Conservation (phyloP, 2,113 vertebrate genomes). For the Bufo gargarizans region DNA sequence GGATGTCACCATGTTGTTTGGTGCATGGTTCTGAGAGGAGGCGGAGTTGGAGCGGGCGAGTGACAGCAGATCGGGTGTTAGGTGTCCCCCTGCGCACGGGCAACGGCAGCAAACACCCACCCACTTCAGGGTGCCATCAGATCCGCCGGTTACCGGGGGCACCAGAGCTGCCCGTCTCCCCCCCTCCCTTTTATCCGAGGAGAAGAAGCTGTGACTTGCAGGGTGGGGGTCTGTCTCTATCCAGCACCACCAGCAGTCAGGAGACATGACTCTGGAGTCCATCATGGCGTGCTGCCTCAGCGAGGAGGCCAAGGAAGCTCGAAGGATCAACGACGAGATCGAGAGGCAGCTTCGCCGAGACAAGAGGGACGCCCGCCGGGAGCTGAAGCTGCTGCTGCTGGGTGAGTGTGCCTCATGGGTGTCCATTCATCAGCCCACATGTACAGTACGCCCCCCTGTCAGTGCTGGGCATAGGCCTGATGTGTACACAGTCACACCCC, state of each 20-base stretch:
- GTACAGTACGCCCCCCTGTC: background rate
- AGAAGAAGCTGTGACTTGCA: constrained; percentile 57
- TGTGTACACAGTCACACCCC: background rate
- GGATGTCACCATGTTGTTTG: constrained; percentile 62
- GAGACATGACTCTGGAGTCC: constrained; percentile 86
- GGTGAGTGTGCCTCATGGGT: constrained; percentile 68
- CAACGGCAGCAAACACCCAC: constrained; percentile 36
- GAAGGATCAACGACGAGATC: constrained; percentile 83
- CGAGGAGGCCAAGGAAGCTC: constrained; percentile 82
- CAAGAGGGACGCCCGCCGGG: constrained; percentile 79
- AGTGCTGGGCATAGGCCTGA: background rate
- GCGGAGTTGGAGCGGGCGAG: constrained; percentile 60
- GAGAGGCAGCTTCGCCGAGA: constrained; percentile 82
- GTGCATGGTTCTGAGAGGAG: constrained; percentile 66
- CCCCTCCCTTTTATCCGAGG: background rate
- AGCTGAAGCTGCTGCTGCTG: constrained; percentile 79
- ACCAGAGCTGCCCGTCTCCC: background rate
- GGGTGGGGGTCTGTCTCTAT: constrained; percentile 67
- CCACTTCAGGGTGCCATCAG: constrained; percentile 44
- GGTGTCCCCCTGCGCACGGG: constrained; percentile 41
- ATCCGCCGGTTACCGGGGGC: constrained; percentile 12
- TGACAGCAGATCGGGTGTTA: constrained; percentile 60
- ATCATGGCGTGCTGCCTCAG: constrained; percentile 88
- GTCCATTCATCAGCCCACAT: constrained; percentile 21
- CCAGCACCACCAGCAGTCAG: constrained; percentile 62